Conservation (phyloP, 2,888 invertebrate species). For the Aspidiotus destructor region DNA sequence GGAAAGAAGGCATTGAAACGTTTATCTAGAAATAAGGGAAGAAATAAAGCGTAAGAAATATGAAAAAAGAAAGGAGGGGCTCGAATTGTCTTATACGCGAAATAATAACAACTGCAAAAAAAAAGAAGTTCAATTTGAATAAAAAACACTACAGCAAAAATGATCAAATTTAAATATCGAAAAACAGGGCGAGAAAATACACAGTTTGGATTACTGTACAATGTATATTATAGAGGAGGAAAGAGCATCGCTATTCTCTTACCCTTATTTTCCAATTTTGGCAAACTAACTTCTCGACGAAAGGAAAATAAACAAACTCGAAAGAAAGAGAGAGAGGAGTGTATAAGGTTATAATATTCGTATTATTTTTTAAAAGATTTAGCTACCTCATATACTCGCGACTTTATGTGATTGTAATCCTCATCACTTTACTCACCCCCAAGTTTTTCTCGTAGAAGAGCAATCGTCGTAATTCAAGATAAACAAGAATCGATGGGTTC, state of each 20-base stretch:
- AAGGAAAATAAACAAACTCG: slow-evolving; percentile 31
- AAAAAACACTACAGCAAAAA: slow-evolving; percentile 30
- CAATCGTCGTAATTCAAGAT: slow-evolving; percentile 27
- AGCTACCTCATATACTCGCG: slow-evolving; percentile 1
- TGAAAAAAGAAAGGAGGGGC: background rate
- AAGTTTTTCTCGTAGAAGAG: slow-evolving; percentile 10
- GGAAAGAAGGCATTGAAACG: background rate
- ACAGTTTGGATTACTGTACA: slow-evolving; percentile 29
- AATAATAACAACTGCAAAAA: slow-evolving; percentile 7
- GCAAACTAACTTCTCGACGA: slow-evolving; percentile 30
- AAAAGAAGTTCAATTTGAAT: slow-evolving; percentile 31
- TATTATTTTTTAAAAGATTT: slow-evolving; percentile 19
- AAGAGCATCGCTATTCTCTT: background rate
- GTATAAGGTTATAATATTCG: slow-evolving; percentile 22
- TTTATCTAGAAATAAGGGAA: background rate
- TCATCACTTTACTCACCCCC: slow-evolving; percentile 12
- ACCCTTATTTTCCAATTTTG: slow-evolving; percentile 19
- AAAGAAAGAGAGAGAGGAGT: slow-evolving; percentile 3
- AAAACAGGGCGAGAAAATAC: slow-evolving; percentile 29
- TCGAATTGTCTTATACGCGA: slow-evolving; percentile 2
- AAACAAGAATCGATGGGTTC: background rate
- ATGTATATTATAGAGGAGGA: slow-evolving; percentile 14
- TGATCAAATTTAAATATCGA: slow-evolving; percentile 33
- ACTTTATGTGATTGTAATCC: slow-evolving; percentile 11
- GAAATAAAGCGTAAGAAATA: background rate